Evolutionary conservation across 2,797 vertebrate genomes (phyloP).

Genomic region (Fistularia tabacaria): DNA sequence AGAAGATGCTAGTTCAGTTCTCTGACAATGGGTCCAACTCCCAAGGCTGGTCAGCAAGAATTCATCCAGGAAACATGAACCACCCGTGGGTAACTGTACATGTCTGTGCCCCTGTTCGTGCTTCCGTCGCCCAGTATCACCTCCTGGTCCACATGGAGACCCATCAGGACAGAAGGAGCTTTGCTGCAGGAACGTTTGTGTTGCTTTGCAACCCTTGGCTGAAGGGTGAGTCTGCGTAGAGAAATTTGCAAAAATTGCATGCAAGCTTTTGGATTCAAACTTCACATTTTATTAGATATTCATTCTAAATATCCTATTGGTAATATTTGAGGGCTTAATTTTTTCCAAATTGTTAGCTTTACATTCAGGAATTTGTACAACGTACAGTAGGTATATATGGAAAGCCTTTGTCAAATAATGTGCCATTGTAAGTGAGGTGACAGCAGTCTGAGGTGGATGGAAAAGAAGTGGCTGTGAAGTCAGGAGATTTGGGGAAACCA

Average conservation of each 20-base stretch:
- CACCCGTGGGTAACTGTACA: constrained; percentile 35
- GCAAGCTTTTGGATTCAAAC: background rate
- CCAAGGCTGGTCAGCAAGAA: constrained; percentile 45
- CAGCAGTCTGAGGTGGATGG: no score
- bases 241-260: background rate
- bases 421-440: no score
- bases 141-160: constrained; percentile 47
- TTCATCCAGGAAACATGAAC: constrained; percentile 14
- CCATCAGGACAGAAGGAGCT: background rate
- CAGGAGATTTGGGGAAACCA: no score
- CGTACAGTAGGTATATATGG: no score
- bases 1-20: constrained; percentile 39
- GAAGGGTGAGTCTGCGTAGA: constrained; percentile 31
- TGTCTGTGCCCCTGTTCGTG: constrained; percentile 48
- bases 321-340: no score
- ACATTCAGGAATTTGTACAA: no score
- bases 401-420: no score
- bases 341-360: no score
- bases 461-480: no score
- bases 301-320: no score
- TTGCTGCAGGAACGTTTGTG: constrained; percentile 43
- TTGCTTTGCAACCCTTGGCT: constrained; percentile 70
- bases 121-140: constrained; percentile 53
- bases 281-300: background rate
- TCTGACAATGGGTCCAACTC: background rate